Conservation (phyloP, 92 coral and sea anemone genomes). For the Virgularia gustaviana region DNA sequence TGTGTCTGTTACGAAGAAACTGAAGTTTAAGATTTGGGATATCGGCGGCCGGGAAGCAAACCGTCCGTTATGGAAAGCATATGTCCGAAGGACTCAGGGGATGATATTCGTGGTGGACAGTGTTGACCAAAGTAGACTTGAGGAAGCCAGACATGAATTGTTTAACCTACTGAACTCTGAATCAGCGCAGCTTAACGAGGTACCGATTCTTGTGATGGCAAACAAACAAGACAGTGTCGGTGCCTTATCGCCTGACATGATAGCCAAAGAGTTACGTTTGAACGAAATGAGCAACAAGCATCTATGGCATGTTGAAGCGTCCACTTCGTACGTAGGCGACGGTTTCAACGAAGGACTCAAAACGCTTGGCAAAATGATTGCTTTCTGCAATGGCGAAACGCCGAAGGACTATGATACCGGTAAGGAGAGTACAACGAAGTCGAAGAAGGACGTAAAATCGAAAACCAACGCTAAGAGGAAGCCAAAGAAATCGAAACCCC, state of each 20-base stretch:
- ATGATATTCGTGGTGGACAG: conserved; percentile 94
- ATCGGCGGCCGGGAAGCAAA: conserved; percentile 93
- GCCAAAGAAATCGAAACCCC: neutral
- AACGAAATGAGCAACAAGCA: conserved; percentile 70
- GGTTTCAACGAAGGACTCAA: conserved; percentile 82
- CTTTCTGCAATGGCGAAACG: conserved; percentile 71
- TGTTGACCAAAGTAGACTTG: conserved; percentile 73
- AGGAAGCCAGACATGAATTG: conserved; percentile 91
- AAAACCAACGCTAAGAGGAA: conserved; percentile 16
- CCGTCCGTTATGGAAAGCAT: conserved; percentile 95
- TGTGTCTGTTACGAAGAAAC: conserved; percentile 76
- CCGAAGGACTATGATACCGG: neutral
- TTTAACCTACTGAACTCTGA: conserved; percentile 80
- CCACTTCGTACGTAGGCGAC: conserved; percentile 85
- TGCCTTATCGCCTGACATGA: conserved; percentile 70
- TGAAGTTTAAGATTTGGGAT: conserved; percentile 91
- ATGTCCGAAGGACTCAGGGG: conserved; percentile 83
- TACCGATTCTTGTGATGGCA: conserved; percentile 83
- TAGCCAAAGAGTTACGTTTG: conserved; percentile 67
- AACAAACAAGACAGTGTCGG: conserved; percentile 90
- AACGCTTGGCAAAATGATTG: conserved; percentile 83
- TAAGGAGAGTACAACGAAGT: conserved; percentile 11
- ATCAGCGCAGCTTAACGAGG: conserved; percentile 87
- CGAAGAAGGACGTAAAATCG: too few species aligned
- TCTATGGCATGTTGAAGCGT: conserved; percentile 88